phyloP scores from a whole-genome alignment of 2,113 vertebrate species.

The Strix aluco region DNA sequence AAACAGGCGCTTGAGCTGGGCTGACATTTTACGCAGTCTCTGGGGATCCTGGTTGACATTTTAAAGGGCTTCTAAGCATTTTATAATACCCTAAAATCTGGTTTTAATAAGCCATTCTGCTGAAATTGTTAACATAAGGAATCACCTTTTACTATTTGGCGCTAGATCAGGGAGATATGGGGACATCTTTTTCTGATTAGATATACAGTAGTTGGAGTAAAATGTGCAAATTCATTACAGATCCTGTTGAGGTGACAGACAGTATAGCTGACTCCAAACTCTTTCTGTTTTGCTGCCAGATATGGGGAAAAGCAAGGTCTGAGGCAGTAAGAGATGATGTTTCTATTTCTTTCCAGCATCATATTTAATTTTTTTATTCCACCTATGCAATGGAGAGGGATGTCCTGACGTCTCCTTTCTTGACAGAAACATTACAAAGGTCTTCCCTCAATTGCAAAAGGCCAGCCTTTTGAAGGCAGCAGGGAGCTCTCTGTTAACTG shows the following conservation, averaged over 20 bases:
- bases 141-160: constrained; percentile 86
- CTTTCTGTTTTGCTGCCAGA: constrained; percentile 47
- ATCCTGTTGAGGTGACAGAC: constrained; percentile 78
- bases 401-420: constrained; percentile 8
- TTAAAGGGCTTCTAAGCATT: constrained; percentile 99
- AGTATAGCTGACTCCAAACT: constrained; percentile 46
- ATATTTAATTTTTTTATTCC: constrained; percentile 25
- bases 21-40: constrained; percentile 97
- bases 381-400: constrained; percentile 39
- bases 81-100: constrained; percentile 98
- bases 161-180: constrained; percentile 77
- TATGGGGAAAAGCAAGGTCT: constrained; percentile 29
- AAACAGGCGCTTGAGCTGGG: constrained; percentile 91
- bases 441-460: constrained; percentile 47
- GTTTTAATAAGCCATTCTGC: constrained; percentile 95
- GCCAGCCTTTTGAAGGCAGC: constrained; percentile 47
- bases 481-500: constrained; percentile 14
- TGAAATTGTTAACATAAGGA: constrained; percentile 91
- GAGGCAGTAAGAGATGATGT: constrained; percentile 9
- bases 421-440: constrained; percentile 17
- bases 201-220: constrained; percentile 91
- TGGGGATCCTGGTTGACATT: constrained; percentile 97
- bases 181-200: constrained; percentile 98
- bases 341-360: constrained; percentile 49
- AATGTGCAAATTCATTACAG: constrained; percentile 91